phyloP scores from a whole-genome alignment of 2,888 invertebrate species.

The Alviniconcha strummeri region DNA sequence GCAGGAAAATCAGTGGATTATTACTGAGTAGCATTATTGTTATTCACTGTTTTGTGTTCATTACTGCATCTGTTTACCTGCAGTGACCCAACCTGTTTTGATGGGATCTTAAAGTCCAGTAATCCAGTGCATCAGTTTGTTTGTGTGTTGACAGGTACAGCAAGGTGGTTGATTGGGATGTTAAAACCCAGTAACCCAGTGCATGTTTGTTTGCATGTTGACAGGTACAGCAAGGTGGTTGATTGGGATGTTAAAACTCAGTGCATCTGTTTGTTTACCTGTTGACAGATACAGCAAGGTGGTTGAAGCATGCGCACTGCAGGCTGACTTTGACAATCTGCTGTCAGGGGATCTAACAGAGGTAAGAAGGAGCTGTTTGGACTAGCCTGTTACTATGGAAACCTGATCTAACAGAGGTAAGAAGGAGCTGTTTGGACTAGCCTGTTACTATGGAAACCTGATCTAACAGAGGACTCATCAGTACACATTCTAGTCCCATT shows the following conservation, averaged over 20 bases:
- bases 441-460: no score
- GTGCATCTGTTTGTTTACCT: not conserved
- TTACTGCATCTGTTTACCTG: no score
- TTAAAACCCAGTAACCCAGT: no score
- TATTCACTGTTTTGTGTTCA: no score
- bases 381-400: no score
- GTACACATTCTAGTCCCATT: no score
- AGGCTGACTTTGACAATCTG: constrained; percentile 77
- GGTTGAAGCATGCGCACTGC: constrained; percentile 76
- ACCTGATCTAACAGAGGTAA: constrained; percentile 76
- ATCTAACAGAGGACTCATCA: constrained; percentile 72
- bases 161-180: not conserved
- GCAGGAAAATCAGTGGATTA: no score
- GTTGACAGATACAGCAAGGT: constrained; percentile 44
- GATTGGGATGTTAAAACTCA: not conserved
- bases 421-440: not conserved
- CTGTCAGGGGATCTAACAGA: constrained; percentile 79
- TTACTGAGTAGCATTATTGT: no score
- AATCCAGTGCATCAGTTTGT: constrained; percentile 20
- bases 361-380: constrained; percentile 53
- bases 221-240: not conserved
- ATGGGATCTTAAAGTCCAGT: no score
- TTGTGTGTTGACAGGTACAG: not conserved
- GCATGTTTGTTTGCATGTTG: constrained; percentile 23
- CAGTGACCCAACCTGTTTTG: no score